These are phyloP conservation scores for Galerucella pusilla DNA, from an alignment of 2,888 invertebrate species.

Conservation along the genomic window DNA sequence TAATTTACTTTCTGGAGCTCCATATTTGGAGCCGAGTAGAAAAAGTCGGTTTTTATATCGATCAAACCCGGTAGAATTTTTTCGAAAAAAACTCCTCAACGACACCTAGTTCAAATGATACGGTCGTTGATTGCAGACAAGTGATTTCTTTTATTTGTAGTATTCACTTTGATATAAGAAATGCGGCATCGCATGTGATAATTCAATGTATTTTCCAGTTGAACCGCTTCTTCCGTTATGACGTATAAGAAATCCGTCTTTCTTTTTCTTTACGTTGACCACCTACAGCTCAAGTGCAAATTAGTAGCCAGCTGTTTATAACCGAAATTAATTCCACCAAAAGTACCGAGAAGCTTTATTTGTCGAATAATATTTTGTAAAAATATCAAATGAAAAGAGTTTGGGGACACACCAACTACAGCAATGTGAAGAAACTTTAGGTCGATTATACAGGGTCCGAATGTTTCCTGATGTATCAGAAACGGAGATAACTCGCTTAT, in stretches of 20 bases:
- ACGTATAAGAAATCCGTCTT: constrained; percentile 23
- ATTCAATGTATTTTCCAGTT: constrained; percentile 29
- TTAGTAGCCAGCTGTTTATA: constrained; percentile 6
- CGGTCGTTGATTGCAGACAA: constrained; percentile 9
- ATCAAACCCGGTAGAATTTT: not conserved
- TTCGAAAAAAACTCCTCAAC: not conserved
- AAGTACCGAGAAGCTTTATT: not conserved
- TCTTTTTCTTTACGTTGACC: constrained; percentile 14
- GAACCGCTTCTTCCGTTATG: constrained; percentile 22
- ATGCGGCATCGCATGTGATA: constrained; percentile 20
- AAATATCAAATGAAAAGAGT: no score
- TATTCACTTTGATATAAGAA: not conserved
- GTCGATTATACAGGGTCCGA: no score
- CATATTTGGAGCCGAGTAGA: no score
- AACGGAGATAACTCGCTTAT: no score
- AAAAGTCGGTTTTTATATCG: not conserved
- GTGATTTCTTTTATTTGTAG: constrained; percentile 6
- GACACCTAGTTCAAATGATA: constrained; percentile 4
- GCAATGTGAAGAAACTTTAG: no score
- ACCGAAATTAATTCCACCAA: constrained; percentile 17
- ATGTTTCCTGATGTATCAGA: no score
- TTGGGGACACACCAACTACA: no score
- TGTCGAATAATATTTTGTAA: no score
- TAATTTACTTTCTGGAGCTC: no score
- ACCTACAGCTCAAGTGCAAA: constrained; percentile 28